A percentile compares a stretch with the other conserved stretches of the same genome.
These are phyloP conservation scores for Panulirus ornatus DNA, from an alignment of 1,140 invertebrate species.

Conservation along the genomic window DNA sequence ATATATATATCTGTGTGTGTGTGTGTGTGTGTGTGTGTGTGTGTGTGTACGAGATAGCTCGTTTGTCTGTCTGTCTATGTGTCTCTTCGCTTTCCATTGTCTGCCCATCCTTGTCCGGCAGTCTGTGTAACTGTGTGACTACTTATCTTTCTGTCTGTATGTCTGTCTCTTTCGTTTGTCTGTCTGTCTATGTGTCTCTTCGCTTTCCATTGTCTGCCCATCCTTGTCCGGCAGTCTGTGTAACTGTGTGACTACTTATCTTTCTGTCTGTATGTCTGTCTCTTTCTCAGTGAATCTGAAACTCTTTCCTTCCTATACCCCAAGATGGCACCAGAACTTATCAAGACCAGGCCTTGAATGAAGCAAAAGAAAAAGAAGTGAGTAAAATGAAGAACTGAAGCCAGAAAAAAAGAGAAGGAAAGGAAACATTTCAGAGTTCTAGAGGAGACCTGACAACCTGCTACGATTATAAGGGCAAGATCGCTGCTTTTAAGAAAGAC, in stretches of 20 bases:
- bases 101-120: neutral
- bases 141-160: neutral
- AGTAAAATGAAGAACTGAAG: too few species aligned
- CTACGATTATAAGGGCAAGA: too few species aligned
- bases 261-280: constrained; percentile 1
- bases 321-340: too few species aligned
- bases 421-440: too few species aligned
- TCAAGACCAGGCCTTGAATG: too few species aligned
- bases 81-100: neutral
- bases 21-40: neutral
- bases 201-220: neutral
- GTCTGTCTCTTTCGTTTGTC: neutral
- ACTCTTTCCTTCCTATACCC: too few species aligned
- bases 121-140: neutral
- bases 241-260: neutral
- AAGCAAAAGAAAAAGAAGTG: too few species aligned
- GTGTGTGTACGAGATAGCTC: neutral
- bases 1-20: neutral
- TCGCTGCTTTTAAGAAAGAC: too few species aligned
- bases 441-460: too few species aligned
- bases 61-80: neutral
- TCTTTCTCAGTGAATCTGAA: too few species aligned
- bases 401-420: too few species aligned
- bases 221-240: neutral
- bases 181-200: neutral